Percentiles rank a stretch among this genome's conserved stretches.
These are phyloP conservation scores for Thamnophis sirtalis DNA, from an alignment of 2,113 vertebrate species.

Conservation along the genomic window DNA sequence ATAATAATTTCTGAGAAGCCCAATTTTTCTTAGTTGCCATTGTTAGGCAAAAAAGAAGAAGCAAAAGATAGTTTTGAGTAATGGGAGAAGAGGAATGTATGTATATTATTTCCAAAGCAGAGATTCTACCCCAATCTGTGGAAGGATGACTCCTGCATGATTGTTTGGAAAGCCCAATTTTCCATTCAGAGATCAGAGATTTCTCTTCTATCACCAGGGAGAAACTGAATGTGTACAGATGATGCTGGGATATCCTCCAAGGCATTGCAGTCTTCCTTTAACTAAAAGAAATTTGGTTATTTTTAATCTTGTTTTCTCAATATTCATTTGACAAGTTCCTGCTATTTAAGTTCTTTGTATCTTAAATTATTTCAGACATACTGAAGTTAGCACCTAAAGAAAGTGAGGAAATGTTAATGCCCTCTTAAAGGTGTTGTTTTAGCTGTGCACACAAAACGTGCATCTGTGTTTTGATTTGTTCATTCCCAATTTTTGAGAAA, in stretches of 20 bases:
- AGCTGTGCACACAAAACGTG: neutral
- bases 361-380: constrained; percentile 11
- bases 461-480: neutral
- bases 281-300: neutral
- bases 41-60: neutral
- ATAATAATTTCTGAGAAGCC: neutral
- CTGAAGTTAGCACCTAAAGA: constrained; percentile 1
- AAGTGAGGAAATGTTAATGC: neutral
- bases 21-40: neutral
- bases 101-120: neutral
- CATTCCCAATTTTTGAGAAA: neutral
- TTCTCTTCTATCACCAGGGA: neutral
- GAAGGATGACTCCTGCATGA: neutral
- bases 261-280: neutral
- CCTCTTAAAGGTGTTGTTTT: constrained; percentile 8
- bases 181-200: neutral
- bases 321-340: constrained; percentile 11
- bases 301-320: constrained; percentile 7
- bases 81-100: neutral
- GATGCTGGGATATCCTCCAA: neutral
- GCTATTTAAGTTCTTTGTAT: constrained; percentile 16
- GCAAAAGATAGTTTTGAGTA: neutral
- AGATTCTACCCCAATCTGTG: neutral
- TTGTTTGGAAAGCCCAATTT: neutral
- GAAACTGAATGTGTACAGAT: neutral